Base-by-base conservation (phyloP, 1,140 invertebrate genomes). In the Drosophila asahinai region DNA sequence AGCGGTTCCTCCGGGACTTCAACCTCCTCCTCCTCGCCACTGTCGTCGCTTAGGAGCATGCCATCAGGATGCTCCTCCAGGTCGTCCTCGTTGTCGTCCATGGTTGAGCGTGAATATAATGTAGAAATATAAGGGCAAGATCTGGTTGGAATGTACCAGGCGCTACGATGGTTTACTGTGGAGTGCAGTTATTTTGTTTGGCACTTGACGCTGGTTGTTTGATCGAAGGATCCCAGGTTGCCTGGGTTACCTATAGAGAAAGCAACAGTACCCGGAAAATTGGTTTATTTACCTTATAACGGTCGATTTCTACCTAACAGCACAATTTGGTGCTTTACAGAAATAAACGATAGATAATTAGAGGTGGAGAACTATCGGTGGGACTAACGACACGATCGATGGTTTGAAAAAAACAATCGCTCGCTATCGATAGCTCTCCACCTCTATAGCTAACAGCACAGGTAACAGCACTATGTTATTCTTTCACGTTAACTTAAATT, bases 81-180 rank as follows among this genome's bases (percentile, higher is more conserved):
- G 0, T 86, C 84, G 11, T 81, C 84, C 17, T 87, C 86, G 2
- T 87, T 79, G 11, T 89, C 81, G 11, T 84, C 73, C 66, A 78
- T 84, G 14, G 30, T 12, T 17, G 1, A 11, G 11, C n/a, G 6
- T 55, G n/a, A 3, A 40, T 74, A 45, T 48, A 33, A 49, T 57
- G 22, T 25, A 7, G 36, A 15, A 55, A 55, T 40, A 22, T 22
- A n/a, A 55, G 22, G 5, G 14, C 14, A 5, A 45, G 15, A 36
- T 47, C n/a, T 54, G 6, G 5, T 6, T 22, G 7, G n/a, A 5
- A 45, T 22, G 3, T 14, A 40, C 14, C 17, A 47, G 17, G 1
- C 14, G 2, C 12, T 12, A 12, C 1, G n/a, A 36, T n/a, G 4
- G n/a, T 9, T 25, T 36, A n/a, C n/a, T n/a, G n/a, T n/a, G n/a